phyloP scores from a whole-genome alignment of 2,113 vertebrate genomes.

The Poeciliopsis occidentalis region DNA sequence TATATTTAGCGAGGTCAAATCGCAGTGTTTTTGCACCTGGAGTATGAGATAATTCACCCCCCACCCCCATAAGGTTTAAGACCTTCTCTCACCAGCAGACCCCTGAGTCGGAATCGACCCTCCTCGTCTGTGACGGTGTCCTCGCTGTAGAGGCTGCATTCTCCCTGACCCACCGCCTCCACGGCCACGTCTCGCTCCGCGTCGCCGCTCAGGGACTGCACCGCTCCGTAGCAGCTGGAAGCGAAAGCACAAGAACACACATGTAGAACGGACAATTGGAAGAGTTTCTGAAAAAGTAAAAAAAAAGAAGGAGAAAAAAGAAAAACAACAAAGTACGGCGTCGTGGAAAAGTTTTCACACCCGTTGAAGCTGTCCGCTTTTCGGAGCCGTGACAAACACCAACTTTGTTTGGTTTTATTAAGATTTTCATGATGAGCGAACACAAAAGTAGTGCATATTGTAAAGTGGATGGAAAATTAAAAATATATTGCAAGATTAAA shows the following conservation, averaged over 20 bases:
- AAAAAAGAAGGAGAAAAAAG: too few species aligned
- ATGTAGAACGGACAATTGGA: not conserved
- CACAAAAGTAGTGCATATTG: not conserved
- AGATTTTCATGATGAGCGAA: not conserved
- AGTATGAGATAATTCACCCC: not conserved
- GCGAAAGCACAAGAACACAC: not conserved
- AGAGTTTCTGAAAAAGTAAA: too few species aligned
- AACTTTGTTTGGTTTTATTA: too few species aligned
- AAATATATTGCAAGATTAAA: not conserved
- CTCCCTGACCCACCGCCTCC: constrained; percentile 91
- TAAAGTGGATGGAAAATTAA: not conserved
- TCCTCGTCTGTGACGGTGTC: constrained; percentile 95
- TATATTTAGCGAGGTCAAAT: not conserved
- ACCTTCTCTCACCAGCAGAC: constrained; percentile 87
- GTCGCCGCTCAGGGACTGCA: constrained; percentile 94
- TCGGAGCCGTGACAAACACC: not conserved
- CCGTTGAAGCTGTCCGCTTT: too few species aligned
- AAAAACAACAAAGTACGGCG: not conserved
- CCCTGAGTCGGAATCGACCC: constrained; percentile 92
- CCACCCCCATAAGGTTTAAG: not conserved
- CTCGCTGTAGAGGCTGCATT: constrained; percentile 93
- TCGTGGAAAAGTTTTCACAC: not conserved
- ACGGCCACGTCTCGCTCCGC: constrained; percentile 92
- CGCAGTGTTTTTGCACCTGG: not conserved
- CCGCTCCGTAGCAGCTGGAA: constrained; percentile 90